Base-by-base conservation (phyloP, 2,888 invertebrate genomes). In the Amphipyra berbera region DNA sequence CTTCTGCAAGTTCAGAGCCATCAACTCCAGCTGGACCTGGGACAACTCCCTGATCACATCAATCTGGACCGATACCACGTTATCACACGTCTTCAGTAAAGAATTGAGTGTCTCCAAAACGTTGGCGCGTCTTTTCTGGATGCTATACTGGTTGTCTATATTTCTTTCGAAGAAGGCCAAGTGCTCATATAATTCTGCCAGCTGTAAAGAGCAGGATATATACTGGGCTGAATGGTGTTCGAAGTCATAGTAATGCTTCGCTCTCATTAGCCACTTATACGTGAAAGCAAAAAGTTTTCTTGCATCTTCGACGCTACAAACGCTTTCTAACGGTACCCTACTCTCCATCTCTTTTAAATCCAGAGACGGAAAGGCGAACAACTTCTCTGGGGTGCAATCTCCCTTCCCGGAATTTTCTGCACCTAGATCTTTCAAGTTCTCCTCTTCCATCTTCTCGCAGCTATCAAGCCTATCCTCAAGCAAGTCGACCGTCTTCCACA, bases 131-230 rank as follows among this genome's bases (percentile, higher is more conserved):
- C 95, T 90, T 82, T 95, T 96, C 75, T 96, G 96, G 21, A 96
- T 94, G 64, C 89, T 94, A 79, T 96, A 96, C 73, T 94, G 94
- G 65, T 88, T 90, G 66, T 97, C 97, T 44, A 96, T 92, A 81
- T 96, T 96, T 41, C 95, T 91, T 86, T 97, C 97, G 88, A 97
- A 97, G 85, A 97, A 97, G 0, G 97, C 96, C 54, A 97, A 90
- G 79, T 96, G 95, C 75, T 96, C 96, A 82, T 96, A 97, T 12
- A 97, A 85, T 77, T 96, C 96, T 44, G 96, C 97, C 46, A 96
- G 83, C 81, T 96, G 96, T 68, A 96, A 82, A 1, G 96, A 95
- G 62, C 95, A 95, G 45, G 96, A 95, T 57, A 96, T 95, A 74
- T 95, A 96, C 73, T 96, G 95, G 38, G 95, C 90, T 0, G 96